These are phyloP conservation scores for Phyllotreta striolata DNA, from an alignment of 2,888 invertebrate genomes.

Conservation along the genomic window DNA sequence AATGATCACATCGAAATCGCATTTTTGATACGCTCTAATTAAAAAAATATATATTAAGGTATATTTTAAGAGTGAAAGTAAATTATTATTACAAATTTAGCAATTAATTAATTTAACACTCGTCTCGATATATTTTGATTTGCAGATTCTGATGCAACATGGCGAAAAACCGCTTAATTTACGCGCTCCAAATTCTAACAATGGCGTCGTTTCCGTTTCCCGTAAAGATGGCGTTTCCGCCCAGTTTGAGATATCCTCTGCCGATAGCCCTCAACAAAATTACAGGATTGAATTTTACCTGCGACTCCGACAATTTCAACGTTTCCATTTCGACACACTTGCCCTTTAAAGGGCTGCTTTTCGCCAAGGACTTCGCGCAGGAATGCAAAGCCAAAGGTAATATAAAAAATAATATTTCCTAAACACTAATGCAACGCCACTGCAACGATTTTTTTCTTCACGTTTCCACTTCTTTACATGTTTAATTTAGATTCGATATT, in stretches of 20 bases:
- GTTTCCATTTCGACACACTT: constrained; percentile 69
- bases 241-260: constrained; percentile 46
- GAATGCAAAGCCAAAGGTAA: constrained; percentile 68
- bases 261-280: constrained; percentile 64
- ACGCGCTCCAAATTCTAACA: constrained; percentile 33
- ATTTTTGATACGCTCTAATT: too few species aligned
- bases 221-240: constrained; percentile 46
- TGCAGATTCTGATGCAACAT: constrained; percentile 43
- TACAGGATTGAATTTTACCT: constrained; percentile 67
- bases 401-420: too few species aligned
- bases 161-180: constrained; percentile 32
- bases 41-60: too few species aligned
- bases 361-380: constrained; percentile 78
- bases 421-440: too few species aligned
- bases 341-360: constrained; percentile 76
- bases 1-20: too few species aligned
- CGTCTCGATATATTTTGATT: constrained; percentile 24
- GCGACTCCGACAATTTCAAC: constrained; percentile 70
- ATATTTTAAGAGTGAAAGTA: too few species aligned
- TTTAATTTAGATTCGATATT: too few species aligned
- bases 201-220: constrained; percentile 32
- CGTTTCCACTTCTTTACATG: too few species aligned
- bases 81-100: too few species aligned
- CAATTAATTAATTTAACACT: not conserved
- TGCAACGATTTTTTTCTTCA: too few species aligned